Evolutionary conservation across 2,797 vertebrate species (phyloP), one percentile per base, ranked within the genome.

Genomic region (Thripadectes ignobilis): DNA sequence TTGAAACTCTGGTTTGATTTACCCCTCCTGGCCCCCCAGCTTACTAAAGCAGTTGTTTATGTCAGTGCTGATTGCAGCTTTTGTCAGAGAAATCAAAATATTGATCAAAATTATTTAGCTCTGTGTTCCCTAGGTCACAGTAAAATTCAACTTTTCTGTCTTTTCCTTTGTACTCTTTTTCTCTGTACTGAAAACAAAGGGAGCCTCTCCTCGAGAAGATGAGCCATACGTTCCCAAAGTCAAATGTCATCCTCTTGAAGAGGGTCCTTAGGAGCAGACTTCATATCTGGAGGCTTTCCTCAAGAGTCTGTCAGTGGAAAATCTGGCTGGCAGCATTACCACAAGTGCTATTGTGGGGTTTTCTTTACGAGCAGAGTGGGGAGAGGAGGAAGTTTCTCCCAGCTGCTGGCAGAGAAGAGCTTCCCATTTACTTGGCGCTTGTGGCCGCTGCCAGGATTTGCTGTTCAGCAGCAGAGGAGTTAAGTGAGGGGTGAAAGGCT

Each of bases 41-140:
- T 91, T 69, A 38, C 89, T 91, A 91, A 91, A 75, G 79, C 67
- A 67, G 79, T 88, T 97, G 92, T 97, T 95, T 96, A 27, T 95
- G 67, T 89, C 71, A 39, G 43, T 2, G 6, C 59, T 93, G 94
- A 96, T 94, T 94, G 88, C 0, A 0, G 52, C 80, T 95, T 96
- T 95, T 96, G 94, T 95, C 73, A 71, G 71, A 84, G 83, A 93
- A 96, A 86, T 85, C 79, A 90, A 95, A 96, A 95, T 88, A 94
- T 79, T 96, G 85, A 92, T 95, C 55, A 65, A 30, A 87, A 85
- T 61, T 76, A 61, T 74, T 93, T 90, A 92, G 71, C 67, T 90
- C 49, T 74, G 20, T 79, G 90, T 95, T 86, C 69, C 83, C 30
- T 85, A 36, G 91, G 89, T 93, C 93, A 54, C 41, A 38, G 32